Base-by-base conservation (phyloP, 2,888 invertebrate genomes). In the Drepana falcataria region DNA sequence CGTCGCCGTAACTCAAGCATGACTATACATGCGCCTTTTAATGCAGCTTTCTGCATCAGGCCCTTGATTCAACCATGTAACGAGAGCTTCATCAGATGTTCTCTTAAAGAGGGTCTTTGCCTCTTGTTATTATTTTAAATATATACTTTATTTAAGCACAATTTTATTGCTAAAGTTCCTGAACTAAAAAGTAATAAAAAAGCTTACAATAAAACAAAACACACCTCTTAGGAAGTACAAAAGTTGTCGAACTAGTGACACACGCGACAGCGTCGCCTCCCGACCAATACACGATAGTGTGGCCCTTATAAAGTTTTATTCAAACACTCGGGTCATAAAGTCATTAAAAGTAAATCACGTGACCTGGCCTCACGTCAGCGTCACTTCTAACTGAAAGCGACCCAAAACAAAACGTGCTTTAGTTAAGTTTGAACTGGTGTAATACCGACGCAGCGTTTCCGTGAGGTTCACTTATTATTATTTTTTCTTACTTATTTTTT, bases 391-490 rank as follows among this genome's bases (percentile, higher is more conserved):
- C 48, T 48, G 34, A 41, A 48, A 40, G 40, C 48, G 48, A 48
- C 37, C 41, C 33, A 41, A 51, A 51, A 51, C 51, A 51, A 51
- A 51, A 51, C 51, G 63, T 57, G 59, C 51, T 57, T 63, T 56
- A 61, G 61, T 67, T 67, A 59, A 56, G 59, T 59, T 61, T 63
- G 49, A 6, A 40, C 9, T 41, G 40, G 40, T 40, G 34, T 34
- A 7, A 41, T 21, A 51, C 51, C 3, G 51, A 40, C 34, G 41
- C 51, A n/a, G 4, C 34, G 33, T 40, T 34, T 40, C 34, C 35
- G 9, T 34, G 34, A n/a, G n/a, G n/a, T n/a, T n/a, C n/a, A n/a
- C n/a, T n/a, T n/a, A n/a, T n/a, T n/a, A n/a, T n/a, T n/a, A n/a
- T n/a, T n/a, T n/a, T n/a, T n/a, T n/a, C n/a, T n/a, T n/a, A n/a